phyloP scores from a whole-genome alignment of 2,113 vertebrate species.

The Callorhinus ursinus region DNA sequence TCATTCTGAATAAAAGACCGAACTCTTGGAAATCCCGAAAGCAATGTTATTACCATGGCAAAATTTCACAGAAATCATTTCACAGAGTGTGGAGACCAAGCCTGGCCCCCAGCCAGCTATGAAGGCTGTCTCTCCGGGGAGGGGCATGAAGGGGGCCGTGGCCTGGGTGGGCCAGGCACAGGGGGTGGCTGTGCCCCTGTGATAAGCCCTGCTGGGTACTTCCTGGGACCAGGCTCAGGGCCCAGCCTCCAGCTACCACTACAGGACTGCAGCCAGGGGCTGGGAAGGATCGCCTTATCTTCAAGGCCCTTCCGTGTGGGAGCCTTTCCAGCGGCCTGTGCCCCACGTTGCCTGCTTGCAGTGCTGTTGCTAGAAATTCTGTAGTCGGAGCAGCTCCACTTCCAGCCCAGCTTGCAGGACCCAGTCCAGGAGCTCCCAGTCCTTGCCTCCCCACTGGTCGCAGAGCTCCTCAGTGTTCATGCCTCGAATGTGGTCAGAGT shows the following conservation, averaged over 20 bases:
- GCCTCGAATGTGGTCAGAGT: slow-evolving; percentile 96
- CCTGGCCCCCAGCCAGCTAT: not conserved
- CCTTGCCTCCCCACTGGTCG: slow-evolving; percentile 97
- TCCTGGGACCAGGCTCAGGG: not conserved
- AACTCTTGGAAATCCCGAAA: slow-evolving; percentile 88
- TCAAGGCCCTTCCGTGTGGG: slow-evolving; percentile 81
- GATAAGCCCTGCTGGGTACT: accelerated
- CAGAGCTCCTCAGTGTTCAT: slow-evolving; percentile 99
- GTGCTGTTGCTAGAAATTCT: slow-evolving; percentile 97
- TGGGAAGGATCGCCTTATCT: accelerated
- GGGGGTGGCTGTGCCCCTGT: not conserved
- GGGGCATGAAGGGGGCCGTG: accelerated
- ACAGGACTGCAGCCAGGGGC: not conserved
- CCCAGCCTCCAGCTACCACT: not conserved
- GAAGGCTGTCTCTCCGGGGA: not conserved
- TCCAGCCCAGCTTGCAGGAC: slow-evolving; percentile 97
- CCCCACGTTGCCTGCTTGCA: slow-evolving; percentile 99
- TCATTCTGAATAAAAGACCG: slow-evolving; percentile 86
- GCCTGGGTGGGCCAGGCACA: not conserved
- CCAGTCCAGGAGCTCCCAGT: slow-evolving; percentile 98
- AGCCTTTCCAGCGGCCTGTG: slow-evolving; percentile 89
- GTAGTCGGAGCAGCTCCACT: slow-evolving; percentile 93
- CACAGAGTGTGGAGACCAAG: slow-evolving; percentile 65
- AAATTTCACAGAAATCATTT: slow-evolving; percentile 92
- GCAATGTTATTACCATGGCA: slow-evolving; percentile 86